Percentiles rank a stretch among this genome's conserved stretches.
Evolutionary conservation across 1,140 invertebrate genomes (phyloP).

Genomic region (Andricus grossulariae): DNA sequence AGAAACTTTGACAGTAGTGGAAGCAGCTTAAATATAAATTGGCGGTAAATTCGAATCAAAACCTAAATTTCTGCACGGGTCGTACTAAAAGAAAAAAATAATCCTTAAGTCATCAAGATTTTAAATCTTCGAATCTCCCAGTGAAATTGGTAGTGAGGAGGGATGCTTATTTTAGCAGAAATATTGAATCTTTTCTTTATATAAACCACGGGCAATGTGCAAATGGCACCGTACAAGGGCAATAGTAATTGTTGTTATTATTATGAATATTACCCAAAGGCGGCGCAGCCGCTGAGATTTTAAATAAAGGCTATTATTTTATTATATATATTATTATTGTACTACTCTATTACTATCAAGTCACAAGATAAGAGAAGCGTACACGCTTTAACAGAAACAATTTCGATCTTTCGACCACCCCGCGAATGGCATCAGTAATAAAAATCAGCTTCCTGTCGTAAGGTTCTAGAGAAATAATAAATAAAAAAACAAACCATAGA

Average conservation of each 20-base stretch:
- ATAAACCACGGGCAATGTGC: slow-evolving; percentile 65
- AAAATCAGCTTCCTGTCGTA: background rate
- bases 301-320: background rate
- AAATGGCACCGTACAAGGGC: slow-evolving; percentile 53
- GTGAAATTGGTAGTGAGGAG: background rate
- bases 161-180: background rate
- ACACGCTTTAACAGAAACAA: slow-evolving; percentile 8
- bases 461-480: background rate
- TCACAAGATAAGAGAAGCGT: slow-evolving; percentile 15
- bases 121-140: background rate
- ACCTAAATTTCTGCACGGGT: too few species aligned
- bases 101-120: too few species aligned
- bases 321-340: slow-evolving; percentile 35
- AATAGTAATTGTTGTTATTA: slow-evolving; percentile 44
- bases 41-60: too few species aligned
- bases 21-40: too few species aligned
- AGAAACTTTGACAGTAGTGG: too few species aligned
- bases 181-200: background rate
- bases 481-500: slow-evolving; percentile 35
- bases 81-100: too few species aligned
- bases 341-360: slow-evolving; percentile 21
- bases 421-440: background rate
- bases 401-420: background rate
- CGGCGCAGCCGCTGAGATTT: background rate
- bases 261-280: slow-evolving; percentile 38